phyloP scores from a whole-genome alignment of 2,888 invertebrate species.

The Plagodis dolabraria region DNA sequence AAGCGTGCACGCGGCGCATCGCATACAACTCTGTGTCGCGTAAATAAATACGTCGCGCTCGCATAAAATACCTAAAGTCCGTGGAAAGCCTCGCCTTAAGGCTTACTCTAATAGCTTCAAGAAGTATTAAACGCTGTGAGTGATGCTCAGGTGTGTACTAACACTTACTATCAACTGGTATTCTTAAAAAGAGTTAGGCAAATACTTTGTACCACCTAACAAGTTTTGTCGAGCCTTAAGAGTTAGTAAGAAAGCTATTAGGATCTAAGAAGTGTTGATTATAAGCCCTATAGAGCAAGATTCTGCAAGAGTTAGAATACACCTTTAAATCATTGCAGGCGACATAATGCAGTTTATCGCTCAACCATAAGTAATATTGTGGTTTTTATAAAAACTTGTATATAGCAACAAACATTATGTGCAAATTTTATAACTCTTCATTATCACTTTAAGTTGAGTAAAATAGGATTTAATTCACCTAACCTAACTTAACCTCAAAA shows the following conservation, averaged over 20 bases:
- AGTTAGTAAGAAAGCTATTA: constrained; percentile 4
- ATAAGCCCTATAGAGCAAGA: constrained; percentile 8
- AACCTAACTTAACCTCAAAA: not conserved
- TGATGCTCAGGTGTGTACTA: constrained; percentile 1
- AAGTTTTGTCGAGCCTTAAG: constrained; percentile 9
- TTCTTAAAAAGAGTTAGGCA: constrained; percentile 5
- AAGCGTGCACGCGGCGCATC: no score
- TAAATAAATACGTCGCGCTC: no score
- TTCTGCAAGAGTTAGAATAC: constrained; percentile 9
- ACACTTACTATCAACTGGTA: constrained; percentile 4
- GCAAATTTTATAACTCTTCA: constrained; percentile 2
- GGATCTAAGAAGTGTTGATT: constrained; percentile 7
- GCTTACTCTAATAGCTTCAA: constrained; percentile 4
- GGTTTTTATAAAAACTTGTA: constrained; percentile 6
- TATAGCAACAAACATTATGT: constrained; percentile 7
- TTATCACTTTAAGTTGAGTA: constrained; percentile 10
- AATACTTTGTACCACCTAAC: constrained; percentile 12
- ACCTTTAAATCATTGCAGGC: constrained; percentile 11
- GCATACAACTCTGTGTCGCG: no score
- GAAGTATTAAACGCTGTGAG: constrained; percentile 2
- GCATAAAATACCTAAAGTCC: no score
- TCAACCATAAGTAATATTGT: constrained; percentile 6
- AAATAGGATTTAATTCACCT: not conserved
- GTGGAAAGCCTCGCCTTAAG: no score
- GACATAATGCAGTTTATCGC: constrained; percentile 8